Base-by-base conservation (phyloP, 2,888 invertebrate species). In the Leistus spinibarbis region DNA sequence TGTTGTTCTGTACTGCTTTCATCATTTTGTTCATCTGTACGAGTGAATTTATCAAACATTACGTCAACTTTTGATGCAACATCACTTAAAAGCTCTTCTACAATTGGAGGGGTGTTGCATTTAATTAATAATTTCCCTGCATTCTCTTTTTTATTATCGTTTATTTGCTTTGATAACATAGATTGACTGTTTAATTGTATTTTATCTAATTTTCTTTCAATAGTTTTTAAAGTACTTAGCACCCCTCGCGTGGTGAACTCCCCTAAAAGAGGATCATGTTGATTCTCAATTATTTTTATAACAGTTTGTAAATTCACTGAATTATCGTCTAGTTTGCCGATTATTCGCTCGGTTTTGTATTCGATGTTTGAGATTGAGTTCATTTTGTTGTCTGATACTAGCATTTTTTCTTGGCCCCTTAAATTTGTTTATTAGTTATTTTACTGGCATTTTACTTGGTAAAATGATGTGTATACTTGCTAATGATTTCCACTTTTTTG, bases 401-500 rank as follows among this genome's bases (percentile, higher is more conserved):
- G 78, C 70, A 86, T 77, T 77, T 85, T 85, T 77, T 86, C 85
- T 77, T 85, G 84, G 2, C 84, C 86, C 76, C 85, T 85, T 24
- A 13, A 63, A 54, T 54, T 53, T 24, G 17, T 24, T 27, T 27
- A 16, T 40, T 66, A 66, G 1, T 9, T 66, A 53, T 66, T 24
- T 66, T 54, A 16, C n/a, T 3, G 24, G 24, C 1, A 16, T 17
- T 64, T 10, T n/a, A n/a, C n/a, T 40, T 1, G 13, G 19, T 53
- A 73, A 64, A 20, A 60, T 4, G 4, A 2, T 66, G 17, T 17
- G 57, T 53, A 75, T 80, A 85, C 85, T 86, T 86, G 80, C 84
- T 86, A 13, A 89, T 84, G 40, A 88, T 82, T 76, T 86, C 86
- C 20, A 89, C 81, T 81, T 88, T 88, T 77, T 86, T 84, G 79